Evolutionary conservation across 2,113 vertebrate genomes (phyloP), one percentile per base, ranked within the genome.

Genomic region (Rhea americana): DNA sequence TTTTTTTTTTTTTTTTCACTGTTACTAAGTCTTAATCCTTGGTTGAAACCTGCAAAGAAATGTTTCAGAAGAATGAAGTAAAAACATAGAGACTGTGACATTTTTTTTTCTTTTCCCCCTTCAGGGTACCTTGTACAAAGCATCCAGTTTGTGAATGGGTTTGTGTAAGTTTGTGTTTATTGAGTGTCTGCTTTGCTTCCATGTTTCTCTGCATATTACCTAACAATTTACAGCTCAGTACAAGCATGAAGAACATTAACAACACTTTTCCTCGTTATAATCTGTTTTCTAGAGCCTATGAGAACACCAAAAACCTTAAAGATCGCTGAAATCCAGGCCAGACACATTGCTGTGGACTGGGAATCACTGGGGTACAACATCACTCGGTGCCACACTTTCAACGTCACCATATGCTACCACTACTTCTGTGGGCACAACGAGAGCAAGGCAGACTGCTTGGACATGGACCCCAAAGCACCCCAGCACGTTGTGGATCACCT

Each of bases 321-420:
- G 98, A 99, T 99, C 51, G 99, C 99, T 2, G 99, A 99, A 96
- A 99, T 99, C 74, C 98, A 98, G 83, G 98, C 99, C 26, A 98
- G 99, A 74, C 98, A 98, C 93, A 99, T 99, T 1, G 99, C 99
- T 1, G 99, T 99, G 95, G 99, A 99, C 95, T 99, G 99, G 99
- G 99, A 99, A 89, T 99, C 99, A 14, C 85, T 99, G 95, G 99
- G 99, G 62, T 99, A 99, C 97, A 99, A 99, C 96, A 99, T 99
- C 90, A 99, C 99, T 32, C 99, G 99, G 45, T 99, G 99, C 96
- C 99, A 99, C 94, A 99, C 99, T 59, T 99, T 99, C 91, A 99
- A 99, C 77, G 99, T 99, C 91, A 99, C 99, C 47, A 99, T 99
- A 93, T 99, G 99, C 96, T 99, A 99, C 97, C 99, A 99, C 94